These are phyloP conservation scores for Epinotia ramella DNA, from an alignment of 2,888 invertebrate genomes.

Conservation along the genomic window DNA sequence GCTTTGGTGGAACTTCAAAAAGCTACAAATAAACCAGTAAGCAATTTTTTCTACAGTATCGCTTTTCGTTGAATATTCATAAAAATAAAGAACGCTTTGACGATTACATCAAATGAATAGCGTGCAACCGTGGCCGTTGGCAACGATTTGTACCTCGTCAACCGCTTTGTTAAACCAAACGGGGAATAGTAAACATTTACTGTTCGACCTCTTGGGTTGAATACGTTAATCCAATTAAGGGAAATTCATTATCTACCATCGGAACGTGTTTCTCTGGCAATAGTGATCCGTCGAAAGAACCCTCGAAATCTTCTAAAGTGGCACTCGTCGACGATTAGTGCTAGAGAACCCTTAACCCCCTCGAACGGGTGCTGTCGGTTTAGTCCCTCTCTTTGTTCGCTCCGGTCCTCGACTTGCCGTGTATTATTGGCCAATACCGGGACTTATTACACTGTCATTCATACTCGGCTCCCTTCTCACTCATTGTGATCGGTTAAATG, in stretches of 20 bases:
- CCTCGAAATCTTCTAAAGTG: slow-evolving; percentile 71
- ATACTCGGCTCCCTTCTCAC: slow-evolving; percentile 34
- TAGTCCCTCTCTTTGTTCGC: slow-evolving; percentile 68
- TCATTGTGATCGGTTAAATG: slow-evolving; percentile 28
- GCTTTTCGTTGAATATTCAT: slow-evolving; percentile 66
- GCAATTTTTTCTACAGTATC: slow-evolving; percentile 56
- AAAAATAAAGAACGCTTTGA: slow-evolving; percentile 50
- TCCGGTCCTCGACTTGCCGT: slow-evolving; percentile 59
- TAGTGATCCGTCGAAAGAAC: slow-evolving; percentile 78
- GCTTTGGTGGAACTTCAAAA: slow-evolving; percentile 42
- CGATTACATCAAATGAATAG: slow-evolving; percentile 46
- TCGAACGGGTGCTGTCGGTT: slow-evolving; percentile 65
- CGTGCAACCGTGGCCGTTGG: slow-evolving; percentile 20
- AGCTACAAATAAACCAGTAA: slow-evolving; percentile 52
- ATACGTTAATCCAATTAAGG: slow-evolving; percentile 75
- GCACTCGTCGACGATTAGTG: slow-evolving; percentile 77
- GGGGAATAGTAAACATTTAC: slow-evolving; percentile 52
- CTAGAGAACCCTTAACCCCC: slow-evolving; percentile 72
- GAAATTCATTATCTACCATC: slow-evolving; percentile 75
- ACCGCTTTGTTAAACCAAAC: slow-evolving; percentile 39
- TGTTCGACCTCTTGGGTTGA: slow-evolving; percentile 57
- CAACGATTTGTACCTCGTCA: slow-evolving; percentile 26
- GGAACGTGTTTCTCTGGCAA: slow-evolving; percentile 74
- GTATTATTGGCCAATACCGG: slow-evolving; percentile 67
- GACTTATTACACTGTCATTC: slow-evolving; percentile 55